phyloP scores from a whole-genome alignment of 2,113 vertebrate genomes.

The Myiozetetes cayanensis region DNA sequence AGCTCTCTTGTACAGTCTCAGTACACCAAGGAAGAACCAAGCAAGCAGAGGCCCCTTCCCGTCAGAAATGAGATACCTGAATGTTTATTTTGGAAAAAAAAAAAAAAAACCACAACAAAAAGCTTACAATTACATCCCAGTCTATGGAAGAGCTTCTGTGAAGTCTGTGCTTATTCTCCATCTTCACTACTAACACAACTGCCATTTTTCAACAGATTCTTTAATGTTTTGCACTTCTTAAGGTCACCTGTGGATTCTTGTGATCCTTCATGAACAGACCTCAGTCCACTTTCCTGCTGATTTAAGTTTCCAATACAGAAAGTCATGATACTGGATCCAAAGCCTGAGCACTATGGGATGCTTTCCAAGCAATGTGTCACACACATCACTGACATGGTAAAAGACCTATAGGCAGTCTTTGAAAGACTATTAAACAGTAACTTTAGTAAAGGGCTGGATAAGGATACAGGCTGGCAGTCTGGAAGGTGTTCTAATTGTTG shows the following conservation, averaged over 20 bases:
- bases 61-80: neutral
- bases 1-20: neutral
- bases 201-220: neutral
- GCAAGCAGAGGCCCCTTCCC: neutral
- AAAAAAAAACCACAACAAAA: neutral
- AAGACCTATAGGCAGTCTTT: neutral
- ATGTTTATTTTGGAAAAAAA: neutral
- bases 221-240: neutral
- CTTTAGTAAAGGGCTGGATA: neutral
- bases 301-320: neutral
- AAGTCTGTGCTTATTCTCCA: neutral
- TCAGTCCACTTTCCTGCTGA: neutral
- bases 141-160: neutral
- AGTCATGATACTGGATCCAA: neutral
- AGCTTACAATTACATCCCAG: neutral
- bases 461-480: neutral
- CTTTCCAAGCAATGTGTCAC: neutral
- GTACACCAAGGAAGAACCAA: neutral
- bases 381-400: neutral
- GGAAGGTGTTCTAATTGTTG: neutral
- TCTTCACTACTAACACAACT: neutral
- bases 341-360: neutral
- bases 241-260: neutral
- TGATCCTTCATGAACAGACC: neutral
- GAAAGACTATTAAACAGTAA: neutral